Percentiles rank a stretch among this genome's conserved stretches.
phyloP scores from a whole-genome alignment of 2,797 vertebrate species.

The Tenualosa thibaudeaui region DNA sequence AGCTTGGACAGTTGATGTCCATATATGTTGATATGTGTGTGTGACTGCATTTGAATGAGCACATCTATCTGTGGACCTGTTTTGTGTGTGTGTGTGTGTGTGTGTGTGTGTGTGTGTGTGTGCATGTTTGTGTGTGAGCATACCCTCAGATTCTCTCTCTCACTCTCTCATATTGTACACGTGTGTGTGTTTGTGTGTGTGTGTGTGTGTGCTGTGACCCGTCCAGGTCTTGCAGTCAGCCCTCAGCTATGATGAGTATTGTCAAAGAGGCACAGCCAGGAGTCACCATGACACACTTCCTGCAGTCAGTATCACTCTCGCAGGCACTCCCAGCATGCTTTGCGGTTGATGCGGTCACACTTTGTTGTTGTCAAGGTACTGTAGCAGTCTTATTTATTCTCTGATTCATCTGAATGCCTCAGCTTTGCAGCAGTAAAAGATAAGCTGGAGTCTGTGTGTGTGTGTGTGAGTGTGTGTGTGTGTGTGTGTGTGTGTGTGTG shows the following conservation, averaged over 20 bases:
- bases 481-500: background rate
- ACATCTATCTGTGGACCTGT: background rate
- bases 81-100: background rate
- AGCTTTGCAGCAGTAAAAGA: background rate
- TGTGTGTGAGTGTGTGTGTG: background rate
- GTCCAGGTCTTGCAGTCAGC: background rate
- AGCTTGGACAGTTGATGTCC: background rate
- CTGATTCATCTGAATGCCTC: conserved; percentile 3
- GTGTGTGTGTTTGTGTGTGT: background rate
- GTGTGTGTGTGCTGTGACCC: conserved; percentile 16
- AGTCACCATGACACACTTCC: background rate
- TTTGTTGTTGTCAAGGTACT: background rate
- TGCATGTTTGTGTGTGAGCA: conserved; percentile 26
- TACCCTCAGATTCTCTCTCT: background rate
- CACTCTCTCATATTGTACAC: conserved; percentile 24
- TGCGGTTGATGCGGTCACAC: background rate
- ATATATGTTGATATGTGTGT: background rate
- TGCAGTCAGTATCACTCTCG: background rate
- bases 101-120: conserved; percentile 29
- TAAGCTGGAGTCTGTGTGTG: conserved; percentile 3
- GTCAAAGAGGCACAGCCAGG: conserved; percentile 25
- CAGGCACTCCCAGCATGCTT: background rate
- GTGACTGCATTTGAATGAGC: background rate
- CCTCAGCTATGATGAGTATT: conserved; percentile 31
- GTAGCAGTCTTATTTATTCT: background rate